These are phyloP conservation scores for Hippolais icterina DNA, from an alignment of 2,113 vertebrate genomes.

Conservation along the genomic window DNA sequence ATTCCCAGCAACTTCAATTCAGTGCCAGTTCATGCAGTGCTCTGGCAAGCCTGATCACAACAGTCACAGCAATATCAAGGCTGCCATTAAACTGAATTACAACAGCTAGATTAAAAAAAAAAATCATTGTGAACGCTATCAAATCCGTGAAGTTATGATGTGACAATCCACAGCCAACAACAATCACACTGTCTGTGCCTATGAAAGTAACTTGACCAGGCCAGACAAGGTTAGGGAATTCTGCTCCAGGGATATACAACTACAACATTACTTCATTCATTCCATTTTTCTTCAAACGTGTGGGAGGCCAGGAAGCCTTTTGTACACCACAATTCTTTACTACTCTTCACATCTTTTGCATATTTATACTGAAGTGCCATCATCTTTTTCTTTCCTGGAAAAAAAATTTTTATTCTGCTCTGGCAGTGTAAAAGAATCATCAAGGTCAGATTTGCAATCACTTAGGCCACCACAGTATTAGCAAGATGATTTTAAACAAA, in stretches of 20 bases:
- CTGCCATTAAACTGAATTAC: not conserved
- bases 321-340: not conserved
- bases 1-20: not conserved
- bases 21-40: not conserved
- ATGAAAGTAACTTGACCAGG: rapidly evolving
- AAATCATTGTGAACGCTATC: not conserved
- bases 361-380: not conserved
- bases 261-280: not conserved
- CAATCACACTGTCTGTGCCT: not conserved
- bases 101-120: not conserved
- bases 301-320: not conserved
- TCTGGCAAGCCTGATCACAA: not conserved
- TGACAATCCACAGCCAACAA: not conserved
- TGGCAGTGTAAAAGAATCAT: not conserved
- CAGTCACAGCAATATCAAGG: not conserved
- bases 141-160: not conserved
- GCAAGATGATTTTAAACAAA: not conserved
- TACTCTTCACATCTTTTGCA: not conserved
- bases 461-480: not conserved
- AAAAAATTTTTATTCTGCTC: not conserved
- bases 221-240: not conserved
- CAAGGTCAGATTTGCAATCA: not conserved
- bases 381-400: not conserved
- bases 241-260: not conserved
- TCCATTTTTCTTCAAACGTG: not conserved